Evolutionary conservation across 2,797 vertebrate genomes (phyloP).

Genomic region (Erethizon dorsatum): DNA sequence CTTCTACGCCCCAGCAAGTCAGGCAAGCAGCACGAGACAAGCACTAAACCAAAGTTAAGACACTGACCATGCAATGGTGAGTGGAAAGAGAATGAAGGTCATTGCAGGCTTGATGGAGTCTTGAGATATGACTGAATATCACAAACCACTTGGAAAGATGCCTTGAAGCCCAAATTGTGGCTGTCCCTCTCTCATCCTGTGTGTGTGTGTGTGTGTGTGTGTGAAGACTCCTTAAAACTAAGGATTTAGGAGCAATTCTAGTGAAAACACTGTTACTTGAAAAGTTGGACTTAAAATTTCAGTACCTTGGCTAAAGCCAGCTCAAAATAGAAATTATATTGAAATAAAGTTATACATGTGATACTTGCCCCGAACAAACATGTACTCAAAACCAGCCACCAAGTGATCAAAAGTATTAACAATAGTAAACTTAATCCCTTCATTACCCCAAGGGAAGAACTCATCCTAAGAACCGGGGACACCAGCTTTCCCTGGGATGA

Average conservation of each 20-base stretch:
- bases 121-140: not conserved
- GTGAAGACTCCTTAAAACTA: not conserved
- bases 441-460: not conserved
- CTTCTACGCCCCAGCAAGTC: not conserved
- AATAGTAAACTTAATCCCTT: not conserved
- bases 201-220: not conserved
- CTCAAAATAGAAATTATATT: conserved; percentile 20
- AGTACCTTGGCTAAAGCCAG: not conserved
- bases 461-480: not conserved
- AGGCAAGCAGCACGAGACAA: not conserved
- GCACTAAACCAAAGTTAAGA: not conserved
- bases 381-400: not conserved
- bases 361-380: not conserved
- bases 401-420: not conserved
- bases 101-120: not conserved
- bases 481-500: not conserved
- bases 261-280: not conserved
- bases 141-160: not conserved
- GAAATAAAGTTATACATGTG: not conserved
- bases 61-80: not conserved
- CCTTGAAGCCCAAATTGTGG: not conserved
- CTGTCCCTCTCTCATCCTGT: not conserved
- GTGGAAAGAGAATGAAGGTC: not conserved
- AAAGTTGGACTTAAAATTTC: not conserved
- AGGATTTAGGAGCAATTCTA: not conserved